Base-by-base conservation (phyloP, 2,797 vertebrate genomes). In the Tauraco hartlaubi region DNA sequence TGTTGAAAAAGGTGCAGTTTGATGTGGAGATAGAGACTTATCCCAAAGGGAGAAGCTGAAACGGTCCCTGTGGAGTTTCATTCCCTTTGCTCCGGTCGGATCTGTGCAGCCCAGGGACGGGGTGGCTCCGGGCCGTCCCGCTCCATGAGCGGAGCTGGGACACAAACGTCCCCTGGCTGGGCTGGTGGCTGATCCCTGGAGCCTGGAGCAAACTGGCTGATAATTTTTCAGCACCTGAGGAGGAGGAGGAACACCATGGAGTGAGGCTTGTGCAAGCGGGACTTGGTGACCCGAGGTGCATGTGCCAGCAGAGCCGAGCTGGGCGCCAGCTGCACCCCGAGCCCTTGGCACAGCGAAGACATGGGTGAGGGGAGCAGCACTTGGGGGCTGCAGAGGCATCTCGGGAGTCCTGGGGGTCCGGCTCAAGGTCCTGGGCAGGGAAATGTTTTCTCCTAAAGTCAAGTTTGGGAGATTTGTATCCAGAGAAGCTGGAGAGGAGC, bases 161-260 rank as follows among this genome's bases (percentile, higher is more conserved):
- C 39, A 41, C 12, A 14, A 25, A 49, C 48, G 11, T 49, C 23
- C 48, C 48, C 46, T 22, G 48, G 48, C 23, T 22, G 13, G 22
- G 22, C 22, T 12, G 46, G 46, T 11, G 48, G 23, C 48, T 49
- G 15, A 58, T 33, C 20, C n/a, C 51, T 0, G 0, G 71, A 7
- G 16, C 3, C n/a, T 74, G 37, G 75, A 78, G 66, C 52, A 28
- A 20, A 0, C 2, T 4, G 9, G 2, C 12, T 8, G 61, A 44
- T 9, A 5, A 43, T 49, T 33, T 19, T 28, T 16, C 69, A 39
- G 63, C 0, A 0, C 37, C 71, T 39, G 44, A 46, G 54, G 0
- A 35, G 41, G 37, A 28, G 59, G 54, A 8, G 12, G 13, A 15
- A 12, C 0, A 0, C 52, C 4, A 3, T 1, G 0, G 28, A 37